These are phyloP conservation scores for Parazoanthus atlanticus DNA, from an alignment of 92 coral and sea anemone species.

Conservation along the genomic window DNA sequence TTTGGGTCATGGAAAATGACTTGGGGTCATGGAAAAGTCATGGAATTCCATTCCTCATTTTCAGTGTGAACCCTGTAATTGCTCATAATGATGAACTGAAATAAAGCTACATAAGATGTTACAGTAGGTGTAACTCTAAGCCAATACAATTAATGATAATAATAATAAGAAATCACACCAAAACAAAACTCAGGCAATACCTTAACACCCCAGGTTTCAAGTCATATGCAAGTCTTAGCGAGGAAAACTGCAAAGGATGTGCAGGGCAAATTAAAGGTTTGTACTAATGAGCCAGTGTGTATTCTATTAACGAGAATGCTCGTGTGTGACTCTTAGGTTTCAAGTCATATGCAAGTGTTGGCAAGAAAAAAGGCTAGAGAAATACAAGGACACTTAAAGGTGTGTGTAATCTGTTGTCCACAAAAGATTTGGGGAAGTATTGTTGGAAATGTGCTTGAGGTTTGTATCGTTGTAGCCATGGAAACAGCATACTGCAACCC, in stretches of 20 bases:
- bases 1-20: too few species aligned
- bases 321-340: slow-evolving; percentile 41
- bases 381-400: slow-evolving; percentile 98
- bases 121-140: too few species aligned
- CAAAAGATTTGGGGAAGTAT: background rate
- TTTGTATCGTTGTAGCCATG: background rate
- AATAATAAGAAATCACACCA: slow-evolving; percentile 20
- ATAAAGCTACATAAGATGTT: too few species aligned
- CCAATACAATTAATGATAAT: too few species aligned
- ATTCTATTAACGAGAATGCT: slow-evolving; percentile 24
- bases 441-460: background rate
- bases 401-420: slow-evolving; percentile 52
- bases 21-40: too few species aligned
- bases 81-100: too few species aligned
- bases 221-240: slow-evolving; percentile 93
- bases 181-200: slow-evolving; percentile 16
- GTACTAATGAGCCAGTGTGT: slow-evolving; percentile 29
- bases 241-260: slow-evolving; percentile 90
- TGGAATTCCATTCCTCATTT: too few species aligned
- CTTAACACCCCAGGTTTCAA: slow-evolving; percentile 74
- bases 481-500: background rate
- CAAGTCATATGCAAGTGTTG: slow-evolving; percentile 78
- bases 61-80: too few species aligned
- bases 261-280: slow-evolving; percentile 87
- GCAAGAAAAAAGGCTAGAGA: slow-evolving; percentile 98